These are phyloP conservation scores for Drosophila dives DNA, from an alignment of 2,888 invertebrate genomes.

Conservation along the genomic window DNA sequence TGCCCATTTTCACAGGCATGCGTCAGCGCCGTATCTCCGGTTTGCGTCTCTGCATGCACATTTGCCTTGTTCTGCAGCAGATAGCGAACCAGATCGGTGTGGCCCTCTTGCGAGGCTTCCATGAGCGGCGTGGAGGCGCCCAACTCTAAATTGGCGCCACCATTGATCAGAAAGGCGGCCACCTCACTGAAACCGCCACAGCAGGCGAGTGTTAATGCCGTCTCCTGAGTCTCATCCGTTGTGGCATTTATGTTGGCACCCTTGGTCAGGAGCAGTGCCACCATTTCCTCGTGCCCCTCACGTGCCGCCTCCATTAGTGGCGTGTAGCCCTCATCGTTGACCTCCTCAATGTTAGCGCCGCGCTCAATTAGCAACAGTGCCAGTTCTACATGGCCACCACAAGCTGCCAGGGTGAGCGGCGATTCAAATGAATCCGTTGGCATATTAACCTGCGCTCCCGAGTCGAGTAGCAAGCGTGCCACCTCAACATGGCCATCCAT, in stretches of 20 bases:
- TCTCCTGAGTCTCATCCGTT: slow-evolving; percentile 99
- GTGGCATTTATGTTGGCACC: slow-evolving; percentile 99
- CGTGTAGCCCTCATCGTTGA: slow-evolving; percentile 99
- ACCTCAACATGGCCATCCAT: slow-evolving; percentile 99
- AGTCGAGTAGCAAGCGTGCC: slow-evolving; percentile 95
- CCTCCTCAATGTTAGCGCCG: slow-evolving; percentile 99
- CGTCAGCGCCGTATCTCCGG: slow-evolving; percentile 97
- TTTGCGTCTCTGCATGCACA: slow-evolving; percentile 97
- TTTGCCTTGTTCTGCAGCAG: slow-evolving; percentile 93
- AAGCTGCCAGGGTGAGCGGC: slow-evolving; percentile 98
- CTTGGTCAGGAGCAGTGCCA: slow-evolving; percentile 95
- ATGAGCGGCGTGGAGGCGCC: slow-evolving; percentile 98
- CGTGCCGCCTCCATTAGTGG: slow-evolving; percentile 99
- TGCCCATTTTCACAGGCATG: slow-evolving; percentile 99
- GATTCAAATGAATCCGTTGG: slow-evolving; percentile 99
- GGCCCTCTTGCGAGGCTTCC: slow-evolving; percentile 99
- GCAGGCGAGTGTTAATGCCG: slow-evolving; percentile 96
- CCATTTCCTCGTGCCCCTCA: slow-evolving; percentile 99
- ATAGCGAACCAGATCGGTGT: slow-evolving; percentile 94
- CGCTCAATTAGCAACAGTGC: slow-evolving; percentile 97
- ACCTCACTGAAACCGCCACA: slow-evolving; percentile 98
- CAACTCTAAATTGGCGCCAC: slow-evolving; percentile 96
- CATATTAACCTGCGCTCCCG: slow-evolving; percentile 99
- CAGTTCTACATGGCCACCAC: slow-evolving; percentile 99
- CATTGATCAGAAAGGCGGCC: slow-evolving; percentile 97